Percentiles rank a stretch among this genome's conserved stretches.
Conservation (phyloP, 2,888 invertebrate species). For the Hirudinaria manillensis region DNA sequence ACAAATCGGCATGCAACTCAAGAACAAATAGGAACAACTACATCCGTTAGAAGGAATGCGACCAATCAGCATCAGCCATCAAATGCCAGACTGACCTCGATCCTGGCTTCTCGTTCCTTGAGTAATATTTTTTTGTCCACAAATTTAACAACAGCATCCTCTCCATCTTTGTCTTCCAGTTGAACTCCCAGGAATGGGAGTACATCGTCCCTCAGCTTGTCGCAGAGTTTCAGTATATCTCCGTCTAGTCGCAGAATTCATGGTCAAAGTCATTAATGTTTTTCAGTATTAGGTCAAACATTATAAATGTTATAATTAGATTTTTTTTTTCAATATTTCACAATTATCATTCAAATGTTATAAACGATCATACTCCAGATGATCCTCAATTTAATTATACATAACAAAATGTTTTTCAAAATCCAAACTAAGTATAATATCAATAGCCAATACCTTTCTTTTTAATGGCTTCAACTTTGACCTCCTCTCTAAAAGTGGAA, state of each 20-base stretch:
- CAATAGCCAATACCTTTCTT: conserved; percentile 49
- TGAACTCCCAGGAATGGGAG: conserved; percentile 86
- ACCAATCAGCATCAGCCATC: too few species aligned
- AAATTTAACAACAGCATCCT: conserved; percentile 67
- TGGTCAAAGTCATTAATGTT: background rate
- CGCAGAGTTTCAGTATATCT: conserved; percentile 73
- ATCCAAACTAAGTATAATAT: too few species aligned
- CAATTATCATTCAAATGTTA: background rate
- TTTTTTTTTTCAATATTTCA: background rate
- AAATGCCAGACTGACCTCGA: conserved; percentile 56
- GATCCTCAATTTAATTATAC: too few species aligned
- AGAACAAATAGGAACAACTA: background rate
- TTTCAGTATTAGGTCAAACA: background rate
- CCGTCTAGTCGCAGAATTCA: conserved; percentile 39
- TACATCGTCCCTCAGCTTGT: conserved; percentile 74
- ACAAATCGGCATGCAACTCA: background rate
- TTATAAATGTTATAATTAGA: background rate
- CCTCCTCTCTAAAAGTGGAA: conserved; percentile 75
- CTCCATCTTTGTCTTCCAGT: conserved; percentile 80
- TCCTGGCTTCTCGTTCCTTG: conserved; percentile 67
- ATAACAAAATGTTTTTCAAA: too few species aligned
- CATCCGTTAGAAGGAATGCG: too few species aligned
- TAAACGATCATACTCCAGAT: too few species aligned
- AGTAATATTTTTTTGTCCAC: conserved; percentile 71
- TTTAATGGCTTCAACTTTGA: conserved; percentile 66